Conservation (phyloP, 2,113 vertebrate species). For the Calyptommatus sinebrachiatus region DNA sequence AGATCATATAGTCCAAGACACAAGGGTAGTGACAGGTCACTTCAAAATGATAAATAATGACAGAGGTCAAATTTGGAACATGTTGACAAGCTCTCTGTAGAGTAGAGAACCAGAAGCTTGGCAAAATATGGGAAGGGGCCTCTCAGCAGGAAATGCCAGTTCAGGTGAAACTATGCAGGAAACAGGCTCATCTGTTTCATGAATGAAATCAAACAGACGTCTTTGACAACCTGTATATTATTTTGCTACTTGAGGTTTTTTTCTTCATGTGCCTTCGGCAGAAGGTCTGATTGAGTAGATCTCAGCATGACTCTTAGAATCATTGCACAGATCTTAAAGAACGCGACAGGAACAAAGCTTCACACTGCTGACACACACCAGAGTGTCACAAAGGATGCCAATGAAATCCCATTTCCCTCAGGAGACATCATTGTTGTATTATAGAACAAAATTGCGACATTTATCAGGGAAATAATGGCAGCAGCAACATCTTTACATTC, state of each 20-base stretch:
- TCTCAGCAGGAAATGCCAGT: background rate
- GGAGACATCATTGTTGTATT: background rate
- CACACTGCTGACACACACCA: background rate
- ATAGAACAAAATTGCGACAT: background rate
- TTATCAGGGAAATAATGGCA: background rate
- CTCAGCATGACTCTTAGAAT: conserved; percentile 17
- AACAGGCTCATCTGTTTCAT: background rate
- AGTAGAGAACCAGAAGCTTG: background rate
- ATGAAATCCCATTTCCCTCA: conserved; percentile 1
- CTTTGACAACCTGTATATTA: background rate
- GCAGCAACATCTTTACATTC: conserved; percentile 3
- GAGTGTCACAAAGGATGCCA: conserved; percentile 7
- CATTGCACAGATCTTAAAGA: conserved; percentile 15
- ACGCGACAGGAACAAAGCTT: background rate
- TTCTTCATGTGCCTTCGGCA: background rate
- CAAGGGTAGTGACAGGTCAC: background rate
- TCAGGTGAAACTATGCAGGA: background rate
- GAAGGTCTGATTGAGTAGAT: background rate
- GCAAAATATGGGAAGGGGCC: background rate
- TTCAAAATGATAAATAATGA: background rate
- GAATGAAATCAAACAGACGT: conserved; percentile 3
- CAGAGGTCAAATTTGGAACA: background rate
- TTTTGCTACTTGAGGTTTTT: background rate
- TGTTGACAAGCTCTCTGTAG: background rate
- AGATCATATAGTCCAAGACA: background rate